Conservation (phyloP, 2,888 invertebrate species). For the Phortica okadai region DNA sequence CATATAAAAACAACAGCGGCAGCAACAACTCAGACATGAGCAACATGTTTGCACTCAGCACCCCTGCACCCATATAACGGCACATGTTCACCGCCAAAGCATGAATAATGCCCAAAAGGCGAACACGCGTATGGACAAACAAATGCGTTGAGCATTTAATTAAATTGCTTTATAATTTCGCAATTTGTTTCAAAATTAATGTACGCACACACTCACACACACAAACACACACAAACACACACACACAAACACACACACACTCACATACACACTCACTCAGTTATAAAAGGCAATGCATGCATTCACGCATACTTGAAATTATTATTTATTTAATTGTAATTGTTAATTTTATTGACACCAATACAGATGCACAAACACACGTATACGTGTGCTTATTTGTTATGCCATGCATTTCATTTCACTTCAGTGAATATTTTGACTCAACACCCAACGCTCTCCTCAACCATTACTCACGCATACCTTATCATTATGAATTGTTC, state of each 20-base stretch:
- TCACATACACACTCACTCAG: not conserved
- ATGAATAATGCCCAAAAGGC: too few species aligned
- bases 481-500: too few species aligned
- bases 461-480: too few species aligned
- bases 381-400: not conserved
- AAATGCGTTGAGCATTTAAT: conserved; percentile 29
- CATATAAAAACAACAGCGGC: too few species aligned
- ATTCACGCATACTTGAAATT: conserved; percentile 17
- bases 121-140: not conserved
- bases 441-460: not conserved
- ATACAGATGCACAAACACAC: conserved; percentile 4
- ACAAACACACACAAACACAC: not conserved
- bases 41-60: not conserved
- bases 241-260: not conserved
- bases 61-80: too few species aligned
- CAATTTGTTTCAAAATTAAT: conserved; percentile 29
- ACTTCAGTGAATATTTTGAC: not conserved
- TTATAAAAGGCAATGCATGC: not conserved
- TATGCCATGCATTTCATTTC: conserved; percentile 5
- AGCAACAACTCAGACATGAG: not conserved
- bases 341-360: conserved; percentile 61
- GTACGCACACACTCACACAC: not conserved
- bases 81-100: too few species aligned
- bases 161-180: conserved; percentile 32
- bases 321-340: conserved; percentile 39